Percentiles rank a stretch among this genome's conserved stretches.
Conservation (phyloP, 2,888 invertebrate genomes). For the Tolmerus cingulatus region DNA sequence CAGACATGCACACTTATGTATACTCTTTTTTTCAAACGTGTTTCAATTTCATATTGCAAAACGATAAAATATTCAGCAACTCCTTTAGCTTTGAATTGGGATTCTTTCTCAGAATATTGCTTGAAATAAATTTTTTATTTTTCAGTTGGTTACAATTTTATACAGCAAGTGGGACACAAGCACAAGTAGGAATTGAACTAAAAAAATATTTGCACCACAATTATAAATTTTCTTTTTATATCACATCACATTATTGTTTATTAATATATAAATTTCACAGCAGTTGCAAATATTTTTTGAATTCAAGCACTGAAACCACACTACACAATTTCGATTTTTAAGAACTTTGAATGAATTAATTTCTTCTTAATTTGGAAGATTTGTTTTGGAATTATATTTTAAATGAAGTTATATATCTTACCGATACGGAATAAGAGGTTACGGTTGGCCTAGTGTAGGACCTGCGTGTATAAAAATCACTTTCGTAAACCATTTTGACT, state of each 20-base stretch:
- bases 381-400: not conserved
- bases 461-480: conserved; percentile 90
- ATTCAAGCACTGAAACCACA: conserved; percentile 52
- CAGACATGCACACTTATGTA: conserved; percentile 14
- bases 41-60: conserved; percentile 59
- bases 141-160: conserved; percentile 45
- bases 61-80: not conserved
- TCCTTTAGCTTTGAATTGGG: conserved; percentile 1
- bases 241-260: conserved; percentile 18
- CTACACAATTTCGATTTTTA: conserved; percentile 51
- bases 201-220: conserved; percentile 52
- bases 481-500: conserved; percentile 86
- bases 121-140: not conserved
- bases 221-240: not conserved
- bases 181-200: conserved; percentile 51
- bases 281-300: conserved; percentile 46
- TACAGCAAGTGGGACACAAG: conserved; percentile 60
- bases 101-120: not conserved
- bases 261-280: not conserved
- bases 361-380: conserved; percentile 13
- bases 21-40: conserved; percentile 59
- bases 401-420: conserved; percentile 65
- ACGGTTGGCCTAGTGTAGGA: conserved; percentile 77
- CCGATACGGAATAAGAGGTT: conserved; percentile 81
- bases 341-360: not conserved